phyloP scores from a whole-genome alignment of 2,797 vertebrate genomes.

The Arrhamphus sclerolepis region DNA sequence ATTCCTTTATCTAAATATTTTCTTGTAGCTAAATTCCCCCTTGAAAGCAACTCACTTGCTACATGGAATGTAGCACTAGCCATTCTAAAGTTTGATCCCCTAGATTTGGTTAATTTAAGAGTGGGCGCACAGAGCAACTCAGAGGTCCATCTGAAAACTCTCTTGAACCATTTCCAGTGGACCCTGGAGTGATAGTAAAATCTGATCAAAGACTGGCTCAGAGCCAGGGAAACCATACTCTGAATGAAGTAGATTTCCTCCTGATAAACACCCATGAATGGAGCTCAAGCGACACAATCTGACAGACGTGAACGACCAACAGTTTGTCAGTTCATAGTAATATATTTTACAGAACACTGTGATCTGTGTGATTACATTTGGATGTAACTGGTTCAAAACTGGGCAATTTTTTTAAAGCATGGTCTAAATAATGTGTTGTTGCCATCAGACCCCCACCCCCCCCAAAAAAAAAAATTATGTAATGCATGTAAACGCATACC shows the following conservation, averaged over 20 bases:
- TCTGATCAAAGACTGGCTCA: slow-evolving; percentile 18
- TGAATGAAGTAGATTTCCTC: not conserved
- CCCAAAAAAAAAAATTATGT: too few species aligned
- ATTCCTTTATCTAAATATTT: not conserved
- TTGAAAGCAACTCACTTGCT: not conserved
- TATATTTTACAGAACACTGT: not conserved
- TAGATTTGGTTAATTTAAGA: not conserved
- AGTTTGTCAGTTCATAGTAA: not conserved
- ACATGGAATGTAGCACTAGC: not conserved
- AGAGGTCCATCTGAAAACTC: slow-evolving; percentile 15
- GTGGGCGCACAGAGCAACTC: slow-evolving; percentile 6
- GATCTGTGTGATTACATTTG: not conserved
- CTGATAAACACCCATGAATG: slow-evolving; percentile 5
- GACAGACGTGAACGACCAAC: not conserved
- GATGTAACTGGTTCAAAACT: not conserved
- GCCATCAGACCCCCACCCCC: too few species aligned
- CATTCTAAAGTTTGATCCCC: not conserved
- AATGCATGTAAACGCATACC: too few species aligned
- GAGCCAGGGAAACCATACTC: slow-evolving; percentile 1
- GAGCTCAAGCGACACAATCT: not conserved
- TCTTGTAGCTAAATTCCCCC: not conserved
- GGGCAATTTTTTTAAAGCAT: not conserved
- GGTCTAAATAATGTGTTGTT: too few species aligned
- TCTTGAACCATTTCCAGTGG: slow-evolving; percentile 21
- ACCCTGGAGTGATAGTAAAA: slow-evolving; percentile 7